Base-by-base conservation (phyloP, 2,797 vertebrate genomes). In the Petrocephalus schoutedeni region DNA sequence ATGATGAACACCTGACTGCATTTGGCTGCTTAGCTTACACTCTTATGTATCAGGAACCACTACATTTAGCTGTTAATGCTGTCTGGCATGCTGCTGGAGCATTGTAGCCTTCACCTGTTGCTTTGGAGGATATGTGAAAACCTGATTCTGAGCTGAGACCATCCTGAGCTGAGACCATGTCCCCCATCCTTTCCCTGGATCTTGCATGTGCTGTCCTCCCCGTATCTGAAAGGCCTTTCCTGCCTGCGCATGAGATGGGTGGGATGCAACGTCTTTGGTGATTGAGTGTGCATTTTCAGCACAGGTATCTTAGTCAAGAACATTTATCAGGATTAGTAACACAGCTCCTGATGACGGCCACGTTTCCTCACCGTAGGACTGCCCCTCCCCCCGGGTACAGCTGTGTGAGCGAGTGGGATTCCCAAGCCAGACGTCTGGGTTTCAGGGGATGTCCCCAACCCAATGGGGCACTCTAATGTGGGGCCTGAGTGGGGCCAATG, bases 381-480 rank as follows among this genome's bases (percentile, higher is more conserved):
- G 89, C 87, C 93, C 91, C 82, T 93, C 91, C 82, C 87, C 94
- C 87, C 93, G 49, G 67, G 94, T 94, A 82, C 95, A 95, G 91
- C 91, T 96, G 90, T 96, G 95, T 96, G 95, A 96, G 88, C 92
- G 94, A 19, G 92, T 92, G 0, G 93, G 95, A 8, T 96, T 91
- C 92, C 95, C 36, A 36, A 36, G 36, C 3, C 3, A n/a, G n/a
- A n/a, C n/a, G 1, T 3, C 95, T 64, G 95, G 96, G 88, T 88
- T 96, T 67, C 94, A 95, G 89, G 95, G 10, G 95, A 96, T 91
- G 93, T 96, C 45, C 95, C 95, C 41, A 96, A 96, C 92, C 92
- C 95, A 89, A 94, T n/a, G n/a, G n/a, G n/a, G n/a, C n/a, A n/a
- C n/a, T n/a, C n/a, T n/a, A n/a, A n/a, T n/a, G n/a, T n/a, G n/a